Base-by-base conservation (phyloP, 2,888 invertebrate species). In the Eristalis intricaria region DNA sequence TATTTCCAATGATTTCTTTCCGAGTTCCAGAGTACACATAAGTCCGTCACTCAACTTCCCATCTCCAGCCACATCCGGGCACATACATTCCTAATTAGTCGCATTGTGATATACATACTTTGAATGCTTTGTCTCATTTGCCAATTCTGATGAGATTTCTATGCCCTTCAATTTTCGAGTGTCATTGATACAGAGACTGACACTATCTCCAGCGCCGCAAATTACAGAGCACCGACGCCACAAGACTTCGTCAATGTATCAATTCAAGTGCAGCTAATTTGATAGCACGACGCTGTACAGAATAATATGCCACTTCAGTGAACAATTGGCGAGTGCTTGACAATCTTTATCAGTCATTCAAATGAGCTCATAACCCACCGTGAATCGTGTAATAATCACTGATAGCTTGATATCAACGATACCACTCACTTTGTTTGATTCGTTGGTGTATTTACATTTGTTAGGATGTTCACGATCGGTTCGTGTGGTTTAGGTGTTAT, bases 231-330 rank as follows among this genome's bases (percentile, higher is more conserved):
- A 10, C 3, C 22, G 38, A 32, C 65, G 60, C 32, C 15, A 29
- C 66, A 10, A 74, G 63, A 61, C 13, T 29, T 22, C 38, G 29
- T 10, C 69, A 69, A 10, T 19, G 50, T 43, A 79, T 71, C 56
- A 32, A 32, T 32, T 43, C 32, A 65, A 65, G 35, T 71, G 65
- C 29, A 19, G 22, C 15, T 58, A 58, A 71, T 35, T 78, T 78
- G 58, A 79, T 65, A 32, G 23, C 56, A 56, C 63, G 35, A n/a
- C 56, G 38, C 32, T 50, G 26, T 38, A 22, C 29, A 22, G 35
- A 77, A 70, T 64, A 40, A 78, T 64, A 56, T 64, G 23, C 63
- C 56, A 40, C 56, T 70, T 63, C 77, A 70, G 50, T 22, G 56
- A 70, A 38, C 56, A 40, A 70, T 70, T 70, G 19, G 70, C 56